Evolutionary conservation across 2,113 vertebrate species (phyloP).

Genomic region (Canis aureus): DNA sequence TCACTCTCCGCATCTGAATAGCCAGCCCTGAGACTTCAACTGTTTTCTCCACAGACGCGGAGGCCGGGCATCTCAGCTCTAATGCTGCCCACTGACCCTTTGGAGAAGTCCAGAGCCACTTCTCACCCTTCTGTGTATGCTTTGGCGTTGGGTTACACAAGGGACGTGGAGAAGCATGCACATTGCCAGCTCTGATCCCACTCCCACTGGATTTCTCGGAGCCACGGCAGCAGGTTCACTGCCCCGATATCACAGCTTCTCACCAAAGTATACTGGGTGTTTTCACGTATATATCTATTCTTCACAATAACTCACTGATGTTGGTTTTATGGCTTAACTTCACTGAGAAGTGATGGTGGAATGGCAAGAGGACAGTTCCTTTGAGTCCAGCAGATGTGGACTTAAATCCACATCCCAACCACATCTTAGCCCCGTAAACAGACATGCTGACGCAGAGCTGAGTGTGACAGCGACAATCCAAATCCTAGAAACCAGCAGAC

Average conservation of each 20-base stretch:
- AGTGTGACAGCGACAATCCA: not conserved
- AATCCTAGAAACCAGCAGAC: not conserved
- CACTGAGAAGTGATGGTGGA: not conserved
- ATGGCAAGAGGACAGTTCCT: not conserved
- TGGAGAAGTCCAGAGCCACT: not conserved
- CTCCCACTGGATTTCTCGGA: not conserved
- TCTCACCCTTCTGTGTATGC: rapidly evolving
- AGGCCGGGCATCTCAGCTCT: not conserved
- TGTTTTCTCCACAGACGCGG: not conserved
- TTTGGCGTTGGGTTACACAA: too few species aligned
- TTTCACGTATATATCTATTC: not conserved
- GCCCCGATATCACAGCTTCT: not conserved
- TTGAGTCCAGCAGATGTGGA: not conserved
- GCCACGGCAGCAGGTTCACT: not conserved
- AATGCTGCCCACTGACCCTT: too few species aligned
- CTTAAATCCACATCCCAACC: not conserved
- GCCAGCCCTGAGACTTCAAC: too few species aligned
- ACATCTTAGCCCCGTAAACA: not conserved
- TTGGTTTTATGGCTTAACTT: not conserved
- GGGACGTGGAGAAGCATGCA: rapidly evolving
- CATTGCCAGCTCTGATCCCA: not conserved
- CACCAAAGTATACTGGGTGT: rapidly evolving
- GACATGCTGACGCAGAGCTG: rapidly evolving
- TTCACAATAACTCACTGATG: not conserved
- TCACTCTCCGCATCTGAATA: not conserved